Evolutionary conservation across 2,113 vertebrate species (phyloP).

Genomic region (Hipposideros armiger): DNA sequence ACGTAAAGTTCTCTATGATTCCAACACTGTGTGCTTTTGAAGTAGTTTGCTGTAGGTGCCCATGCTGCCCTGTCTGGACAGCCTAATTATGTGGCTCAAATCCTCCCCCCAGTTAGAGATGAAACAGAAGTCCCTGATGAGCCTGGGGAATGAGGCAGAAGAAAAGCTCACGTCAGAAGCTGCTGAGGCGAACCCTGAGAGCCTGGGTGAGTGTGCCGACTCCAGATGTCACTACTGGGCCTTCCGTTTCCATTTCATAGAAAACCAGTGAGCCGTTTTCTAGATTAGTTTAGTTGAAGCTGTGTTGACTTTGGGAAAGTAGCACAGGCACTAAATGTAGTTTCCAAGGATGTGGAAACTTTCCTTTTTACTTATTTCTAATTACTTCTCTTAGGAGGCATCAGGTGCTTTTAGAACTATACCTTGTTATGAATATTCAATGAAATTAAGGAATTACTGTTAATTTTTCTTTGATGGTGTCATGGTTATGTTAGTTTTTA

Average conservation of each 20-base stretch:
- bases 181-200: conserved; percentile 92
- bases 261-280: not conserved
- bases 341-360: not conserved
- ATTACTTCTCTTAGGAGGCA: not conserved
- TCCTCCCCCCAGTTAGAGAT: conserved; percentile 94
- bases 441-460: conserved; percentile 15
- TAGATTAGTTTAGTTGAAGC: not conserved
- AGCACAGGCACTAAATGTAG: not conserved
- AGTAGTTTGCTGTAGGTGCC: not conserved
- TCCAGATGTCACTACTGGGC: not conserved
- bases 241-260: not conserved
- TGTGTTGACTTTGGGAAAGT: not conserved
- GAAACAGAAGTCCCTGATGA: conserved; percentile 95
- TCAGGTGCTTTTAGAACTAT: not conserved
- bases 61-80: conserved; percentile 20
- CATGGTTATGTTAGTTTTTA: not conserved
- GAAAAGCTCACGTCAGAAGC: conserved; percentile 82
- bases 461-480: not conserved
- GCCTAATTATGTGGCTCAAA: conserved; percentile 69
- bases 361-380: not conserved
- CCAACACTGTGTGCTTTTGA: conserved; percentile 10
- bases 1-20: not conserved
- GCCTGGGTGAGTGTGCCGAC: conserved; percentile 90
- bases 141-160: conserved; percentile 87
- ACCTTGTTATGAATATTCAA: not conserved